These are phyloP conservation scores for Sardina pilchardus DNA, from an alignment of 2,113 vertebrate genomes.

Conservation along the genomic window DNA sequence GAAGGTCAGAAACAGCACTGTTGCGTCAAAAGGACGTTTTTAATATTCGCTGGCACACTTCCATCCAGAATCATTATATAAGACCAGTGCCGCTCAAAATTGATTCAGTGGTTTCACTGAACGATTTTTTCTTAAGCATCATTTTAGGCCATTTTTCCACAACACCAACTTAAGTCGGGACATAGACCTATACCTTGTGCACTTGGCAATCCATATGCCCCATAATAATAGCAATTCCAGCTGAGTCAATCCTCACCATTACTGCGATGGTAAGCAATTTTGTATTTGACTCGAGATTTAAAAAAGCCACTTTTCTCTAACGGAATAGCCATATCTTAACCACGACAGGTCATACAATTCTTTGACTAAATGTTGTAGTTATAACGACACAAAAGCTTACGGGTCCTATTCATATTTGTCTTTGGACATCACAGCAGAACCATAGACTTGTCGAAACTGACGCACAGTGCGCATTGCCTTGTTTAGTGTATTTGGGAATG, in stretches of 20 bases:
- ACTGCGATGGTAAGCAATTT: neutral
- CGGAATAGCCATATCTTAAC: neutral
- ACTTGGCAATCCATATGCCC: neutral
- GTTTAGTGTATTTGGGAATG: neutral
- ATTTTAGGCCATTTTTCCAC: neutral
- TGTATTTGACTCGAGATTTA: neutral
- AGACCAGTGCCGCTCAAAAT: neutral
- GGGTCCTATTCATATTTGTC: no score
- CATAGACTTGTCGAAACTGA: neutral
- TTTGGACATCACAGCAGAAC: no score
- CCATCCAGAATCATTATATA: neutral
- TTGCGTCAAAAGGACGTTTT: neutral
- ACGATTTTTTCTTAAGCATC: neutral
- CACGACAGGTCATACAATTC: no score
- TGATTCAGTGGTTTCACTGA: neutral
- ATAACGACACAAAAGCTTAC: no score
- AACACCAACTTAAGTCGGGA: neutral
- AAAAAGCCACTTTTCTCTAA: neutral
- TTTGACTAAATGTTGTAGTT: no score
- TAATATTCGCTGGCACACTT: neutral
- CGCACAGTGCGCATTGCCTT: neutral
- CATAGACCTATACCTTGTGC: neutral
- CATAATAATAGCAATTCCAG: neutral
- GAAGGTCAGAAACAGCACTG: neutral
- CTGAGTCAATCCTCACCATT: neutral